These are phyloP conservation scores for Catharus ustulatus DNA, from an alignment of 2,797 vertebrate species.

Conservation along the genomic window DNA sequence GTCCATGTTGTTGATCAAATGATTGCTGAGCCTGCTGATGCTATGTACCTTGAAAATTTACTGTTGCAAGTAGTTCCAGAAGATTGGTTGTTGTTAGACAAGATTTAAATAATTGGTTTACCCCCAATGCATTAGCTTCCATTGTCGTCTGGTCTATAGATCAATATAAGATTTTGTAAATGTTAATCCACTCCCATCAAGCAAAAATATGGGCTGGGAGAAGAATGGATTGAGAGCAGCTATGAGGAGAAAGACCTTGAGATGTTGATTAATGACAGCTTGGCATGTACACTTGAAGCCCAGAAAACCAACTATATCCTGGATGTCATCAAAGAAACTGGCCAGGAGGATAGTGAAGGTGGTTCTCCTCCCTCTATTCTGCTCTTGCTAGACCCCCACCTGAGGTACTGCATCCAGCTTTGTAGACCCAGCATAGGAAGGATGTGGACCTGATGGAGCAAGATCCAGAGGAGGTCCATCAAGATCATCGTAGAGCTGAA, in stretches of 20 bases:
- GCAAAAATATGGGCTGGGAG: neutral
- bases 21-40: neutral
- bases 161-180: neutral
- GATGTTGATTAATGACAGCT: neutral
- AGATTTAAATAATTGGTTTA: neutral
- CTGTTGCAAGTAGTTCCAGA: neutral
- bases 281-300: neutral
- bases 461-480: neutral
- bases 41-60: neutral
- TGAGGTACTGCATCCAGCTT: neutral
- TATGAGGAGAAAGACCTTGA: neutral
- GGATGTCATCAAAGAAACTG: neutral
- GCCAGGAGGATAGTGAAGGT: neutral
- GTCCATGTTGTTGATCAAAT: neutral
- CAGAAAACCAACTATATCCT: neutral
- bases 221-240: neutral
- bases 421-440: neutral
- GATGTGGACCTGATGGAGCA: neutral
- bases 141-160: neutral
- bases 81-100: neutral
- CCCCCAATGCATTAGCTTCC: neutral
- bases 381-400: accelerated
- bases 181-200: neutral
- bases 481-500: neutral
- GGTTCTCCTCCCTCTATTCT: neutral